Evolutionary conservation across 2,888 invertebrate species (phyloP).

Genomic region (Lagria hirta): DNA sequence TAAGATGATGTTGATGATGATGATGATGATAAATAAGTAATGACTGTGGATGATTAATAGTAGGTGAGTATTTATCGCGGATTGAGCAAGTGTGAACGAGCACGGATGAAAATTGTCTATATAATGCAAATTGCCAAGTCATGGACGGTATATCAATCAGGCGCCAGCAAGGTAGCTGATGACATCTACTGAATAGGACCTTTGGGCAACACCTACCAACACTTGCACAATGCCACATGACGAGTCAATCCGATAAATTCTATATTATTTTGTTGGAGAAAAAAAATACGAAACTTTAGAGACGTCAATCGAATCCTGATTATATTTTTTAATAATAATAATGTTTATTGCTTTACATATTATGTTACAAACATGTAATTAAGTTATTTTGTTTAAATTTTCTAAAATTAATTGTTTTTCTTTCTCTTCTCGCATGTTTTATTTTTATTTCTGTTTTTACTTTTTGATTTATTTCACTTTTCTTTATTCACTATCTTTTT

Average conservation of each 20-base stretch:
- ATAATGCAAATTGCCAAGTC: slow-evolving; percentile 23
- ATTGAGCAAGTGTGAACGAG: slow-evolving; percentile 20
- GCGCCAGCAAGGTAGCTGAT: slow-evolving; percentile 33
- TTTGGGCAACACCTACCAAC: slow-evolving; percentile 22
- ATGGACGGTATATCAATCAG: slow-evolving; percentile 33
- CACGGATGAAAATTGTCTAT: slow-evolving; percentile 13
- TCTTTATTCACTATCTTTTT: too few species aligned
- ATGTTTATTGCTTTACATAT: too few species aligned
- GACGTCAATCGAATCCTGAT: too few species aligned
- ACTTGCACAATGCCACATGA: slow-evolving; percentile 22
- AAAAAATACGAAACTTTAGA: background rate
- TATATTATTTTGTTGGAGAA: slow-evolving; percentile 10
- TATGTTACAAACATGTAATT: too few species aligned
- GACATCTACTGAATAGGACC: slow-evolving; percentile 27
- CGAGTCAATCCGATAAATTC: slow-evolving; percentile 24
- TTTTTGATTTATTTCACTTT: too few species aligned
- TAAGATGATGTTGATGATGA: slow-evolving; percentile 22
- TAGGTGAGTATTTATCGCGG: slow-evolving; percentile 29
- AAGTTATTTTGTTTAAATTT: too few species aligned
- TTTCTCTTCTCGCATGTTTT: too few species aligned
- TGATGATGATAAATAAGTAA: slow-evolving; percentile 35
- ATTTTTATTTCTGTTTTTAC: too few species aligned
- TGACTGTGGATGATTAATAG: slow-evolving; percentile 31
- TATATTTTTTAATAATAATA: too few species aligned
- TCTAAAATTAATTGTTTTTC: too few species aligned